Percentiles rank a stretch among this genome's conserved stretches.
Evolutionary conservation across 2,888 invertebrate species (phyloP).

Genomic region (Colletes collaris): DNA sequence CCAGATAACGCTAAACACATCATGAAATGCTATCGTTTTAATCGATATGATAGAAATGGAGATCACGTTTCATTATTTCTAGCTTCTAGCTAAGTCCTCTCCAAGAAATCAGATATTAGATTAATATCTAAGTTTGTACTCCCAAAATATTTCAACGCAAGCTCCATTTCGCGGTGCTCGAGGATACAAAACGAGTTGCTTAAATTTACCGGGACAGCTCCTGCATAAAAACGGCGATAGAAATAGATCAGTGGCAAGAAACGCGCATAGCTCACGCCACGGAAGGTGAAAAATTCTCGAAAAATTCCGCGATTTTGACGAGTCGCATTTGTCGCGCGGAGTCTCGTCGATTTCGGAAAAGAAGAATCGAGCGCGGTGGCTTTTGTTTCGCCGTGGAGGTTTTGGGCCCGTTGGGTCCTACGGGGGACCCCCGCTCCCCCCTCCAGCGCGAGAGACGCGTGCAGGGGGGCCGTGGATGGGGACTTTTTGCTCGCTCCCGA

Average conservation of each 20-base stretch:
- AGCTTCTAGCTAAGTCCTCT: too few relatives aligned
- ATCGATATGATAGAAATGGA: too few relatives aligned
- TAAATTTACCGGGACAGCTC: too few relatives aligned
- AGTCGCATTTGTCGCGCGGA: constrained; percentile 2
- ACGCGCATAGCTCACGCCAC: not conserved
- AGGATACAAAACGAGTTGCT: too few relatives aligned
- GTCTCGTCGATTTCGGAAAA: constrained; percentile 29
- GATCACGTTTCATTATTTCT: too few relatives aligned
- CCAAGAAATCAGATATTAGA: too few relatives aligned
- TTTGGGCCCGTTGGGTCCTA: not conserved
- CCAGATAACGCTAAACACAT: too few relatives aligned
- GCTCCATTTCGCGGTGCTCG: too few relatives aligned
- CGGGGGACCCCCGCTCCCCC: constrained; percentile 16
- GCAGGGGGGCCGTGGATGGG: constrained; percentile 51
- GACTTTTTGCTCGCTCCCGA: constrained; percentile 65
- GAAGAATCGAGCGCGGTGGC: constrained; percentile 40
- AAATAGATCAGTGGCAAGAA: not conserved
- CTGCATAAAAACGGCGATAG: not conserved
- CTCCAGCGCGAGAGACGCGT: constrained; percentile 58
- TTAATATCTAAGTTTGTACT: too few relatives aligned
- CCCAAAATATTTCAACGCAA: too few relatives aligned
- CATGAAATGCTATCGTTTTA: too few relatives aligned
- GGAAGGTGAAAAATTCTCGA: not conserved
- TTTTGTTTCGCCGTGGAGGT: constrained; percentile 34
- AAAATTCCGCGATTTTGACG: constrained; percentile 19